Evolutionary conservation across 2,797 vertebrate genomes (phyloP), one percentile per base, ranked within the genome.

Genomic region (Cichlasoma orientale): DNA sequence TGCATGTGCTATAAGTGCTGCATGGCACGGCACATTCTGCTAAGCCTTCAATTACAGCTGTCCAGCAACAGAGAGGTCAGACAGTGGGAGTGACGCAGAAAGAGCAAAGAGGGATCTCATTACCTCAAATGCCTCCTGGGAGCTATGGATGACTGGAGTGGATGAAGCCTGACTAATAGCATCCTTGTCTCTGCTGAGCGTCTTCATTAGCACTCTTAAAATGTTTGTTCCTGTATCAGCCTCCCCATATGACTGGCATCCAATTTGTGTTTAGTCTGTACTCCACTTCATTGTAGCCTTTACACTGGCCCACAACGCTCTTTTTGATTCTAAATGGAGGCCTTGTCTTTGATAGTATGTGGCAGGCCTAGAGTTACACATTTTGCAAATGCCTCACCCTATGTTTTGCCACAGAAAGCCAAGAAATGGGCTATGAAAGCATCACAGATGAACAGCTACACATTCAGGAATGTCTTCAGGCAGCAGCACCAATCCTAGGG

Each of bases 1-100:
- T 83, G 74, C 63, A 82, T 80, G 79, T 75, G 78, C 85, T 88
- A 56, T 78, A 84, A 91, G 88, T 47, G 56, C 72, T 58, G 75
- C 76, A 75, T 77, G 69, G 87, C 74, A 77, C 16, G 16, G 80
- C 79, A 77, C 66, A 55, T 75, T 90, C 82, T 59, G 61, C 84
- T 91, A 87, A 92, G 90, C 90, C 82, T 83, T 90, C 88, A 92
- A 94, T 93, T 93, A 90, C 84, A 93, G 87, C 81, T 91, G 84
- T 88, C 82, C 82, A 84, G 88, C 69, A 80, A 77, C 78, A 54
- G 54, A 83, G 84, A 84, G 82, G 91, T 90, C 92, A 89, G 88
- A 89, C 83, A 9, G 78, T 74, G 75, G 81, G 85, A 91, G 85
- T 92, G 91, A 92, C 86, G 89, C 92, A 92, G 77, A 72, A 70